Evolutionary conservation across 92 coral and sea anemone genomes (phyloP).

Genomic region (Virgularia gustaviana): DNA sequence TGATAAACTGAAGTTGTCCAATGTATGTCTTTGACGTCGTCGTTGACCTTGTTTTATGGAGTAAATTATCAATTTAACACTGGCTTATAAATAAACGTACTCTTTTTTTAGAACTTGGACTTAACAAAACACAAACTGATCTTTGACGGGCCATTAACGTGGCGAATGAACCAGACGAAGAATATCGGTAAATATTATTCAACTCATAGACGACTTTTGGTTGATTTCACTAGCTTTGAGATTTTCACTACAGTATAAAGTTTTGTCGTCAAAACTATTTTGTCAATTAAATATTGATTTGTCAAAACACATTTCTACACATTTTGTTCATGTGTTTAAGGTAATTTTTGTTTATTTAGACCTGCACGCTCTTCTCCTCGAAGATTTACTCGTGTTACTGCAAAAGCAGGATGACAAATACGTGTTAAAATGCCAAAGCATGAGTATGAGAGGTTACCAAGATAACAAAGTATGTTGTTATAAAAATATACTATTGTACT

Average conservation of each 20-base stretch:
- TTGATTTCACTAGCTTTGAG: no score
- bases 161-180: constrained; percentile 97
- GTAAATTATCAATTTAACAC: no score
- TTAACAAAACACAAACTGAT: constrained; percentile 82
- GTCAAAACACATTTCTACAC: neutral
- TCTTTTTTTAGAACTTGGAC: constrained; percentile 65
- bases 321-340: neutral
- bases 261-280: neutral
- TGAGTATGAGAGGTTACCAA: constrained; percentile 65
- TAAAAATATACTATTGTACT: neutral
- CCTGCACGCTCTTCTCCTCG: constrained; percentile 84
- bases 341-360: constrained; percentile 45
- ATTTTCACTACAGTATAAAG: neutral
- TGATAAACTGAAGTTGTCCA: no score
- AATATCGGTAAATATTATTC: constrained; percentile 78
- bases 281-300: neutral
- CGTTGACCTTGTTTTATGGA: no score
- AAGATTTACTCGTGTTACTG: constrained; percentile 80
- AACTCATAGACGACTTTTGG: no score
- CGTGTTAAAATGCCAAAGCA: constrained; percentile 86
- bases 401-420: constrained; percentile 94
- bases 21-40: no score
- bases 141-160: constrained; percentile 89
- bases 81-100: no score
- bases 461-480: constrained; percentile 52